Percentiles rank a stretch among this genome's conserved stretches.
phyloP scores from a whole-genome alignment of 2,113 vertebrate species.

The Dendrocopos noguchii region DNA sequence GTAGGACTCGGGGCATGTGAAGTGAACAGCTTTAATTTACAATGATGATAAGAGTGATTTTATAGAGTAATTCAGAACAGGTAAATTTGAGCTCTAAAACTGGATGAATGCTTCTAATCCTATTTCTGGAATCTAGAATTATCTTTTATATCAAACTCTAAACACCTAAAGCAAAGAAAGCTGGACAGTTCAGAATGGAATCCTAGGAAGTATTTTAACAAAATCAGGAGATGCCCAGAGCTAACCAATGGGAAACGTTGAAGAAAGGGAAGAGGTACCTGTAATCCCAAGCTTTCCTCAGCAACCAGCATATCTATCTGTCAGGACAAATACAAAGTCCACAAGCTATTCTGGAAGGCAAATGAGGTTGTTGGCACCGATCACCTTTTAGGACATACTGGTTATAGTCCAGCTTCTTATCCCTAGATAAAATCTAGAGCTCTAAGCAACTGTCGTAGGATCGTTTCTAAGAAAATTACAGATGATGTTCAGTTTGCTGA shows the following conservation, averaged over 20 bases:
- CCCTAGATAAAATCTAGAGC: neutral
- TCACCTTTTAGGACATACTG: neutral
- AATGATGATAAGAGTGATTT: neutral
- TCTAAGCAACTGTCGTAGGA: neutral
- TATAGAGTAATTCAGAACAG: neutral
- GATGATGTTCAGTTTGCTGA: neutral
- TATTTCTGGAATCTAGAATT: neutral
- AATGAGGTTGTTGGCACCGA: neutral
- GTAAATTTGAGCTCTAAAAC: neutral
- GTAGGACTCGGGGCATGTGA: neutral
- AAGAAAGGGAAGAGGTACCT: neutral
- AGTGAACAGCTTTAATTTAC: neutral
- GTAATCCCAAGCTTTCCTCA: neutral
- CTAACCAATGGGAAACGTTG: neutral
- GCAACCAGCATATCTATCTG: neutral
- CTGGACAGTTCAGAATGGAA: neutral
- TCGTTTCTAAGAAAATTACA: neutral
- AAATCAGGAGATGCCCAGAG: neutral
- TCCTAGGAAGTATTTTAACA: neutral
- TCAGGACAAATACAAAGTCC: neutral
- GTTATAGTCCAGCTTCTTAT: neutral
- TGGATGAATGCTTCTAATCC: neutral
- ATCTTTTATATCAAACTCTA: neutral
- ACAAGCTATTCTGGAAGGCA: neutral
- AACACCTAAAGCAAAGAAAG: neutral